These are phyloP conservation scores for Petromus typicus DNA, from an alignment of 2,113 vertebrate species.

Conservation along the genomic window DNA sequence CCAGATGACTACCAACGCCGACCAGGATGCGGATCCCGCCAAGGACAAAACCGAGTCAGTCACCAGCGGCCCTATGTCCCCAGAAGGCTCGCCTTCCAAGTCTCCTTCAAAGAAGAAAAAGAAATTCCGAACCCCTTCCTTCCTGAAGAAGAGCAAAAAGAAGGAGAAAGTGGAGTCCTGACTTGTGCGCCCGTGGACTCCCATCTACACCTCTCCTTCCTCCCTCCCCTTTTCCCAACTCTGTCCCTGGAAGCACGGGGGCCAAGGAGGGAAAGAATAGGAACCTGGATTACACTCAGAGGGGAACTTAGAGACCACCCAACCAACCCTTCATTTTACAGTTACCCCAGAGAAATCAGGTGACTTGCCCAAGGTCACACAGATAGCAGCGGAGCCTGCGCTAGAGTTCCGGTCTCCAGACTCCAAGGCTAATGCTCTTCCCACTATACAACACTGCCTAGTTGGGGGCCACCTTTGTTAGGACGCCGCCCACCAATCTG, in stretches of 20 bases:
- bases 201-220: not conserved
- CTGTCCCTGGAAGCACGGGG: constrained; percentile 69
- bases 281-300: constrained; percentile 52
- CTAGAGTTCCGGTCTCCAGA: constrained; percentile 46
- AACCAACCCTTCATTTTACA: constrained; percentile 26
- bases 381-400: constrained; percentile 50
- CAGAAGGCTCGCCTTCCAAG: constrained; percentile 96
- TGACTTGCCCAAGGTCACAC: constrained; percentile 60
- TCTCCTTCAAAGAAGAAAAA: constrained; percentile 99
- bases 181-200: constrained; percentile 65
- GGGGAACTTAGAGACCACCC: constrained; percentile 4
- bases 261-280: constrained; percentile 44
- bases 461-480: constrained; percentile 45
- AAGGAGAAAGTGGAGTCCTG: constrained; percentile 97
- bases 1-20: constrained; percentile 88
- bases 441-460: constrained; percentile 75
- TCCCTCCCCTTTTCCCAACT: constrained; percentile 54
- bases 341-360: constrained; percentile 57
- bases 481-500: constrained; percentile 49
- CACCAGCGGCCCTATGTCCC: constrained; percentile 90
- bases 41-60: constrained; percentile 88
- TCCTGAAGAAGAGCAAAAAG: constrained; percentile 98
- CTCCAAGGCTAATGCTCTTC: constrained; percentile 50
- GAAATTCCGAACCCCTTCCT: constrained; percentile 99
- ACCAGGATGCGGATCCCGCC: constrained; percentile 84